Percentiles rank a stretch among this genome's conserved stretches.
Conservation (phyloP, 1,140 invertebrate genomes). For the Drosophila lowei region DNA sequence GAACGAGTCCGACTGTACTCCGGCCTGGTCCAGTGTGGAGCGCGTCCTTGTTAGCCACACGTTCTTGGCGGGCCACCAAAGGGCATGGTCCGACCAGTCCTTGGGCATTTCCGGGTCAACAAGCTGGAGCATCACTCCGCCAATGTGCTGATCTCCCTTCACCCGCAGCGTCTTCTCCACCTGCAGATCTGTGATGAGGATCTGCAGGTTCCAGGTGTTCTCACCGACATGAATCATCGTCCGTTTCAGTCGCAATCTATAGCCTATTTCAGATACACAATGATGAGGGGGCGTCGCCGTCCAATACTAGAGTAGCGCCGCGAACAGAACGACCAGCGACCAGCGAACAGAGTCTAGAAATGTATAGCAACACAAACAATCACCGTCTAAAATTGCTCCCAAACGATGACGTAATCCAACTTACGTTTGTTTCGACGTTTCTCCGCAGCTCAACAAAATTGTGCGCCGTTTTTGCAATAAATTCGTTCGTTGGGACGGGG, state of each 20-base stretch:
- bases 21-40: conserved; percentile 98
- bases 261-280: conserved; percentile 34
- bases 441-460: conserved; percentile 1
- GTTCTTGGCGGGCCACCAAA: conserved; percentile 99
- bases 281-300: conserved; percentile 22
- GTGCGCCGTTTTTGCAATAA: conserved; percentile 58
- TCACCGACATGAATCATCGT: conserved; percentile 89
- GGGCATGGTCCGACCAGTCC: conserved; percentile 99
- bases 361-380: conserved; percentile 32
- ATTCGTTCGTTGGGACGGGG: not conserved
- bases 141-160: conserved; percentile 98
- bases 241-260: not conserved
- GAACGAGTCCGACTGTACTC: conserved; percentile 97
- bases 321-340: too few species aligned
- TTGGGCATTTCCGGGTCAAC: conserved; percentile 98
- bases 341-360: not conserved
- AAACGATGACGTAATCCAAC: conserved; percentile 74
- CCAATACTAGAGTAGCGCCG: conserved; percentile 36
- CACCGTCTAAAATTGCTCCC: conserved; percentile 52
- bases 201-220: conserved; percentile 97
- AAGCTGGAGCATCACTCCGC: conserved; percentile 98
- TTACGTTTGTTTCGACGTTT: conserved; percentile 52
- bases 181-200: conserved; percentile 97
- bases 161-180: conserved; percentile 95
- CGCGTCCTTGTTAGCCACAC: conserved; percentile 97